phyloP scores from a whole-genome alignment of 2,888 invertebrate species.

The Archips xylosteana region DNA sequence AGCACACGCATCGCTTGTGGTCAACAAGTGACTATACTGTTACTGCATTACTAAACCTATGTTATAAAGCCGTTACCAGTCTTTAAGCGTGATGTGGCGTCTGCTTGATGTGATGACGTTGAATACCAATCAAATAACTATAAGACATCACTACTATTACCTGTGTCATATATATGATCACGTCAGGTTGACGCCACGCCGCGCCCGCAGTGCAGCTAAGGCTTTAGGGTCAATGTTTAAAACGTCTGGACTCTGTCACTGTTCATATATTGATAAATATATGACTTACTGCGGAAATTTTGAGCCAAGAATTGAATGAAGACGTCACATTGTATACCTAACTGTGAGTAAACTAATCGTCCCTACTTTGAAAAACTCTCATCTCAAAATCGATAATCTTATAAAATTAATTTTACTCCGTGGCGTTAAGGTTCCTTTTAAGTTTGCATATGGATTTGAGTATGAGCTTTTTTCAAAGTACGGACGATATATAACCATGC shows the following conservation, averaged over 20 bases:
- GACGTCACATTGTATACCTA: background rate
- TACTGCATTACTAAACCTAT: background rate
- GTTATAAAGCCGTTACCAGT: background rate
- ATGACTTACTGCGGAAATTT: background rate
- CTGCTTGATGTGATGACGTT: background rate
- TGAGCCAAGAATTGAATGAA: background rate
- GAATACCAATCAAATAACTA: background rate
- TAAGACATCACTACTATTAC: too few relatives aligned
- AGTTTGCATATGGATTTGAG: too few relatives aligned
- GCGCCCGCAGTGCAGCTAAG: background rate
- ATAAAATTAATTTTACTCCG: too few relatives aligned
- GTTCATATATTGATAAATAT: background rate
- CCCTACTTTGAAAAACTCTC: too few relatives aligned
- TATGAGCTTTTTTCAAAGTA: too few relatives aligned
- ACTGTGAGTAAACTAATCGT: background rate
- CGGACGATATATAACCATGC: background rate
- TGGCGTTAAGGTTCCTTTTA: too few relatives aligned
- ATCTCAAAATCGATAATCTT: too few relatives aligned
- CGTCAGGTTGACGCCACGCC: too few relatives aligned
- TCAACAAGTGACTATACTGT: background rate
- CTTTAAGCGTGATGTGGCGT: background rate
- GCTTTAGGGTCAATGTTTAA: background rate
- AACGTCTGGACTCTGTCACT: background rate
- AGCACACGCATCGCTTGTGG: background rate
- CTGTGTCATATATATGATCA: too few relatives aligned